A percentile compares a stretch with the other conserved stretches of the same genome.
Evolutionary conservation across 2,113 vertebrate genomes (phyloP).

Genomic region (Cebus imitator): DNA sequence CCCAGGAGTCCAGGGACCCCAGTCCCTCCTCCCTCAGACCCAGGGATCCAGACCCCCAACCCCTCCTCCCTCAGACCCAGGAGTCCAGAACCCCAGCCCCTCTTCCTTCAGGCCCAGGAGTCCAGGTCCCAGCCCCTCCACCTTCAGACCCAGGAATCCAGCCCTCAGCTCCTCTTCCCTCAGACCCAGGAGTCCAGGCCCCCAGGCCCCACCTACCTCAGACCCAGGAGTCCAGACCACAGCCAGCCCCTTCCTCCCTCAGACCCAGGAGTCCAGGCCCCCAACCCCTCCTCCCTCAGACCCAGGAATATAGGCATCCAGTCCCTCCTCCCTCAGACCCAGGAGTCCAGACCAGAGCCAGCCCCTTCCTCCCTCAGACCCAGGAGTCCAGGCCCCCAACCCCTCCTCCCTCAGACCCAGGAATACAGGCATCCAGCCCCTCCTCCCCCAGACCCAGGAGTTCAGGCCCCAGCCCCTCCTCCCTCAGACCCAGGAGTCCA

Average conservation of each 20-base stretch:
- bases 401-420: neutral
- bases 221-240: neutral
- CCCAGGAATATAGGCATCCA: neutral
- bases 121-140: neutral
- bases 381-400: neutral
- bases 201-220: neutral
- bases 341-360: accelerated
- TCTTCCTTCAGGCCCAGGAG: neutral
- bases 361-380: neutral
- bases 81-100: too few species aligned
- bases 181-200: neutral
- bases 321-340: neutral
- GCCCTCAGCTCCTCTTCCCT: neutral
- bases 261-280: neutral
- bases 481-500: neutral
- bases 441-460: neutral
- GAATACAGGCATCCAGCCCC: accelerated
- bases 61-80: neutral
- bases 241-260: neutral
- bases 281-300: neutral
- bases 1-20: too few species aligned
- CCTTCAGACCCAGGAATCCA: neutral
- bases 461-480: neutral
- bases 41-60: neutral
- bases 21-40: neutral